These are phyloP conservation scores for Diachrysia chrysitis DNA, from an alignment of 2,888 invertebrate genomes.

Conservation along the genomic window DNA sequence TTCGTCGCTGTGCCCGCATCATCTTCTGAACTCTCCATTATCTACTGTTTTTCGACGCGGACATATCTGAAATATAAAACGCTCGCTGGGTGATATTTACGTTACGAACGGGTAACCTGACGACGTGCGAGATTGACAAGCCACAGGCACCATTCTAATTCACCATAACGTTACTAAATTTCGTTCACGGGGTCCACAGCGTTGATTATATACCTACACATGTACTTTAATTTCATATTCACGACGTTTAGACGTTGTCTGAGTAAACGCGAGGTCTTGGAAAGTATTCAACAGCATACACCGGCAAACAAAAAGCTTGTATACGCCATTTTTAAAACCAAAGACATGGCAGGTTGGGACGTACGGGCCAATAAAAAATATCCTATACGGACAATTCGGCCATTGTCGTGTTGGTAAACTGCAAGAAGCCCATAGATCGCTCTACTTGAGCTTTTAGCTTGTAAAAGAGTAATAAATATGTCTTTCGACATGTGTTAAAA, in stretches of 20 bases:
- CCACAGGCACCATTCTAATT: conserved; percentile 89
- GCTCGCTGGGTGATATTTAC: conserved; percentile 86
- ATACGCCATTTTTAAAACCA: conserved; percentile 91
- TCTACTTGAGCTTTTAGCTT: conserved; percentile 86
- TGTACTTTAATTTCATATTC: conserved; percentile 89
- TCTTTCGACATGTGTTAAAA: conserved; percentile 86
- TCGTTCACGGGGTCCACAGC: conserved; percentile 86
- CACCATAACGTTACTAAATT: conserved; percentile 88
- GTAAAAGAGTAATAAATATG: conserved; percentile 88
- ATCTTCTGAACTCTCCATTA: conserved; percentile 89
- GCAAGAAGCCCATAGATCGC: conserved; percentile 88
- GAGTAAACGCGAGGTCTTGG: conserved; percentile 81
- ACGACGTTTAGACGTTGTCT: conserved; percentile 82
- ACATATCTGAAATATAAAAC: conserved; percentile 89
- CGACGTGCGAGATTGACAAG: conserved; percentile 88
- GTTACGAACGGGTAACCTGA: conserved; percentile 87
- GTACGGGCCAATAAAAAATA: conserved; percentile 89
- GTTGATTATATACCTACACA: conserved; percentile 88
- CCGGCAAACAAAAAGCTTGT: conserved; percentile 91
- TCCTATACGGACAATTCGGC: conserved; percentile 87
- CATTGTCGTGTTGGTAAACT: conserved; percentile 90
- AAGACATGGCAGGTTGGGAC: conserved; percentile 89
- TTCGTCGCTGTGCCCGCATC: conserved; percentile 88
- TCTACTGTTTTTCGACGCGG: conserved; percentile 88
- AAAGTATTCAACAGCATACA: conserved; percentile 87